Evolutionary conservation across 2,888 invertebrate genomes (phyloP).

Genomic region (Ecdyonurus torrentis): DNA sequence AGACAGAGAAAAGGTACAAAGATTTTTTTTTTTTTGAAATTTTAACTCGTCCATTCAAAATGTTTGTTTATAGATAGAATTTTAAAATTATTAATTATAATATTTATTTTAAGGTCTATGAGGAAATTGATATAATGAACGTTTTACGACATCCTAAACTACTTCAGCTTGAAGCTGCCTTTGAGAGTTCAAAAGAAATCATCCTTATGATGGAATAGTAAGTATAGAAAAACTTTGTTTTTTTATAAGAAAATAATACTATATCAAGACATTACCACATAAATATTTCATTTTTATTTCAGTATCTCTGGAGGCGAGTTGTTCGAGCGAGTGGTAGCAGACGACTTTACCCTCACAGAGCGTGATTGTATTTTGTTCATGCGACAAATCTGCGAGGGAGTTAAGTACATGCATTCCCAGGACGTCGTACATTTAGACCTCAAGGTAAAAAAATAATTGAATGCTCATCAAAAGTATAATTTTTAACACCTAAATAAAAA

Average conservation of each 20-base stretch:
- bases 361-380: constrained; percentile 68
- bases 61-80: too few relatives aligned
- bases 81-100: too few relatives aligned
- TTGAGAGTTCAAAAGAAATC: constrained; percentile 56
- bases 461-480: too few relatives aligned
- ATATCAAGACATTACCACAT: not conserved
- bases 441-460: too few relatives aligned
- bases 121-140: constrained; percentile 80
- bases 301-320: constrained; percentile 88
- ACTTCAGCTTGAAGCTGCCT: constrained; percentile 66
- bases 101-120: too few relatives aligned
- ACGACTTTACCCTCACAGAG: constrained; percentile 83
- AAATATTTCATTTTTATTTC: constrained; percentile 22
- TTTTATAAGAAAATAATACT: too few relatives aligned
- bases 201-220: constrained; percentile 86
- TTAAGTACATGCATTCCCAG: constrained; percentile 72
- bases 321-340: constrained; percentile 83
- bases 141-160: constrained; percentile 67
- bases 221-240: constrained; percentile 26
- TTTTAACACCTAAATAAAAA: too few relatives aligned
- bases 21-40: not conserved
- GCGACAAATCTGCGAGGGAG: constrained; percentile 81
- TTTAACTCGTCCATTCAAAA: too few relatives aligned
- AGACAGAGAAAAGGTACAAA: constrained; percentile 51
- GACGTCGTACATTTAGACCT: constrained; percentile 78